phyloP scores from a whole-genome alignment of 2,888 invertebrate genomes.

The Lamellibrachia columna region DNA sequence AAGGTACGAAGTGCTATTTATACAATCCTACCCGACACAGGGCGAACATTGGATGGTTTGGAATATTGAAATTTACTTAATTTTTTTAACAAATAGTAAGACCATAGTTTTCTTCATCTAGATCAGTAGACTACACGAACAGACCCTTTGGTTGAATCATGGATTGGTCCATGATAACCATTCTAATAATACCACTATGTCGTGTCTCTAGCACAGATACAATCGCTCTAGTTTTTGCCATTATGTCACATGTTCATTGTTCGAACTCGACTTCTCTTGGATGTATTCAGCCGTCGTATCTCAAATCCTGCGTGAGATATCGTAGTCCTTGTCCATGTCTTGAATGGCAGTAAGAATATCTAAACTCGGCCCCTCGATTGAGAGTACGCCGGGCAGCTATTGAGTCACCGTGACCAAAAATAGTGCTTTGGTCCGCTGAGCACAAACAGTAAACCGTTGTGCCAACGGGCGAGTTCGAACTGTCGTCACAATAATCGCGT shows the following conservation, averaged over 20 bases:
- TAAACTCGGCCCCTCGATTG: not conserved
- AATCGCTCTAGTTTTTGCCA: not conserved
- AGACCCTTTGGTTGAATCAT: not conserved
- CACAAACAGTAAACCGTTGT: not conserved
- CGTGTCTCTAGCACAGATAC: not conserved
- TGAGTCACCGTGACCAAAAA: too few species aligned
- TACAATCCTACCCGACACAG: too few species aligned
- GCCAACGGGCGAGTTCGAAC: not conserved
- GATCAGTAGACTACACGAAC: not conserved
- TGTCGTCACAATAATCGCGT: not conserved
- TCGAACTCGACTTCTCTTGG: not conserved
- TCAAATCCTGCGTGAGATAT: not conserved
- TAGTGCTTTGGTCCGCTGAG: too few species aligned
- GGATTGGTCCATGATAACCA: not conserved
- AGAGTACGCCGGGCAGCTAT: not conserved
- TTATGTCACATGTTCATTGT: not conserved
- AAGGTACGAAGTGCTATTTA: too few species aligned
- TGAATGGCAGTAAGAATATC: not conserved
- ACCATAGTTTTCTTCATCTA: not conserved
- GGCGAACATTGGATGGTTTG: too few species aligned
- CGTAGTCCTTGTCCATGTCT: not conserved
- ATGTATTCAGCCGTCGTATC: not conserved
- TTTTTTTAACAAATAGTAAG: not conserved
- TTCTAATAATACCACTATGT: not conserved
- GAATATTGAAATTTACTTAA: not conserved